phyloP scores from a whole-genome alignment of 2,888 invertebrate genomes.

The Trachelus iudaicus region DNA sequence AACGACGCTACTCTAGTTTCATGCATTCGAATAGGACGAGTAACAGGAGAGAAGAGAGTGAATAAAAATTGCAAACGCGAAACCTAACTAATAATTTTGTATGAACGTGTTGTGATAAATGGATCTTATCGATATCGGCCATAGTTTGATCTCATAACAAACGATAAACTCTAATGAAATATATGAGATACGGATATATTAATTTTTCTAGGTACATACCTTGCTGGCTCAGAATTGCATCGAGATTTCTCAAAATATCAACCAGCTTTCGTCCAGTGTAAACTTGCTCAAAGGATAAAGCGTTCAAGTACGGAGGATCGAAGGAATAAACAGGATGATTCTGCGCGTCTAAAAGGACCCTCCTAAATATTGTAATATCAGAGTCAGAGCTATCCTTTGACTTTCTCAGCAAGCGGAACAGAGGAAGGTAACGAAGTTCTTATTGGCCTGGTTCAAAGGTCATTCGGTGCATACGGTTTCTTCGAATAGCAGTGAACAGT shows the following conservation, averaged over 20 bases:
- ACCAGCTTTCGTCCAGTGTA: neutral
- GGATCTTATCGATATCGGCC: neutral
- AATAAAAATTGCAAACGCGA: neutral
- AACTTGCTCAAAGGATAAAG: neutral
- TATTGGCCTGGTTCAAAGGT: neutral
- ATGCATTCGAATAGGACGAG: neutral
- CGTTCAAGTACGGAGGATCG: constrained; percentile 29
- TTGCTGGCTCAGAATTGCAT: neutral
- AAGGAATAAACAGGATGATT: constrained; percentile 43
- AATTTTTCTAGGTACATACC: neutral
- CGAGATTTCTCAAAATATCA: neutral
- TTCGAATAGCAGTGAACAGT: neutral
- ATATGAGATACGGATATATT: neutral
- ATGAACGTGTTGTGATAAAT: neutral
- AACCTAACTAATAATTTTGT: neutral
- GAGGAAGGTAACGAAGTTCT: neutral
- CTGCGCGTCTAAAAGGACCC: constrained; percentile 42
- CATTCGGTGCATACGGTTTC: neutral
- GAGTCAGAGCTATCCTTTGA: neutral
- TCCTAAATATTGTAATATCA: neutral
- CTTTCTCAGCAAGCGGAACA: neutral
- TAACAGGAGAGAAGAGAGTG: neutral
- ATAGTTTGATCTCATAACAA: neutral
- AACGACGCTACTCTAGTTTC: neutral
- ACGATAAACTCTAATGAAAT: neutral